Percentiles rank a stretch among this genome's conserved stretches.
phyloP scores from a whole-genome alignment of 2,888 invertebrate genomes.

The Ophraella communa region DNA sequence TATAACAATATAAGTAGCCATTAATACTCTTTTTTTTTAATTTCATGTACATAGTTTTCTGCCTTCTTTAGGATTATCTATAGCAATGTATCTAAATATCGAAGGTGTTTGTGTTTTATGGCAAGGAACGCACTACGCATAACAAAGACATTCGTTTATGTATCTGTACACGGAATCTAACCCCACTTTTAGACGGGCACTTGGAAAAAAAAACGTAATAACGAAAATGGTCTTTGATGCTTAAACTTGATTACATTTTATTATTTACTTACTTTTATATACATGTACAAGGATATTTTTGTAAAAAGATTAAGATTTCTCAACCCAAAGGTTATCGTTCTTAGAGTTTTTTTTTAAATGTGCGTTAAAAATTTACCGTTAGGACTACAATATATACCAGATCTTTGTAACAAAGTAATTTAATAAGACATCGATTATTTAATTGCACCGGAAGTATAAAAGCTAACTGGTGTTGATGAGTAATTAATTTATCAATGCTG shows the following conservation, averaged over 20 bases:
- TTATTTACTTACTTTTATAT: not conserved
- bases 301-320: not conserved
- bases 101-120: not conserved
- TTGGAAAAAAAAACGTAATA: not conserved
- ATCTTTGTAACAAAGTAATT: too few species aligned
- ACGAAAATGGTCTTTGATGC: constrained; percentile 4
- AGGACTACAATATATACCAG: not conserved
- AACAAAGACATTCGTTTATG: not conserved
- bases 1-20: too few species aligned
- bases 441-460: too few species aligned
- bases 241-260: constrained; percentile 5
- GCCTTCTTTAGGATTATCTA: not conserved
- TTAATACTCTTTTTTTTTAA: not conserved
- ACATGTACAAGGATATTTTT: not conserved
- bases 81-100: not conserved
- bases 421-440: too few species aligned
- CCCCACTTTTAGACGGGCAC: not conserved
- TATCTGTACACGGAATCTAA: not conserved
- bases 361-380: not conserved
- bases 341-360: not conserved
- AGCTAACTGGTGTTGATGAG: too few species aligned
- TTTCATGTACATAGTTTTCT: too few species aligned
- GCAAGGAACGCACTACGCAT: not conserved
- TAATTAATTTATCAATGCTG: too few species aligned
- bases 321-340: not conserved